Base-by-base conservation (phyloP, 2,113 vertebrate genomes). In the Peromyscus polionotus region DNA sequence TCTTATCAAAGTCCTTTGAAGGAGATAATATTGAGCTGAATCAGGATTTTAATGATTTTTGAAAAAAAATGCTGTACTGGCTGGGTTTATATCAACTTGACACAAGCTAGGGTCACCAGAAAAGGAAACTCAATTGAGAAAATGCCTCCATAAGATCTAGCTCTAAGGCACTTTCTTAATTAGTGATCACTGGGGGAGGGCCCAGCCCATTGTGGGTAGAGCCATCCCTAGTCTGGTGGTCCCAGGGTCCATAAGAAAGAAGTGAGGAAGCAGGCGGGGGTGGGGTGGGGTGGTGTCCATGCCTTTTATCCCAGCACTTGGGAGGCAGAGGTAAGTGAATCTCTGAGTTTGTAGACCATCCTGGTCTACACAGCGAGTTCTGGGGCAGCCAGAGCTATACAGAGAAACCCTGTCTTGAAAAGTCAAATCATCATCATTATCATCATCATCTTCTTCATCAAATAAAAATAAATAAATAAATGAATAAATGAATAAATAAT, bases 1-100 rank as follows among this genome's bases (percentile, higher is more conserved):
- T 48, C 59, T 88, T 84, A 81, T 24, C 57, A 67, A 91, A 86
- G 54, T 72, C 8, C 70, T 93, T 97, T 20, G 87, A 67, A 68
- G 89, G 68, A 96, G 28, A 81, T 31, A 63, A 51, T 77, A 86
- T 96, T 90, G 77, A 83, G 59, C n/a, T 80, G 2, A 90, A 42
- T 11, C 51, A 70, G 51, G 54, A 92, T 89, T 83, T 90, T 59
- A 67, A 36, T 95, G 51, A 42, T 11, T 75, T 91, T 89, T 59
- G 73, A 54, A 54, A 93, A 93, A 77, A 63, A 80, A 93, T 67
- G 10, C 26, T 65, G 63, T 31, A 31, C 72, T 42, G 63, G 63
- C 63, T 65, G 9, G 10, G 28, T 65, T 65, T 65, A 65, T 65
- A 10, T 65, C 63, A 65, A 65, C 26, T 65, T 31, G 63, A 65